phyloP scores from a whole-genome alignment of 2,888 invertebrate genomes.

The Tricholauxania praeusta region DNA sequence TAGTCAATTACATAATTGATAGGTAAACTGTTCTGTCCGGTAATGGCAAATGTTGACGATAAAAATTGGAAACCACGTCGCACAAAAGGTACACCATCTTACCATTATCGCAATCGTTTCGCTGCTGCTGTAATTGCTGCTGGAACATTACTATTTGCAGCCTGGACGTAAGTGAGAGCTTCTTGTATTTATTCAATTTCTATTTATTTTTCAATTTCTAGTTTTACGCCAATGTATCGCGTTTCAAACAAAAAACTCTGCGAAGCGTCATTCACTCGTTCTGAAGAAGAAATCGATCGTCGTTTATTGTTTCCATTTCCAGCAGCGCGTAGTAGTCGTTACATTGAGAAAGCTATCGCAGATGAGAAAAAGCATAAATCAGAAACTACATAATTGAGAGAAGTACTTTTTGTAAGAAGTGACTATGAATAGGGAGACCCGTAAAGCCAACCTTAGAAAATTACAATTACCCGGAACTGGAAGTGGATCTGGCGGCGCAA shows the following conservation, averaged over 20 bases:
- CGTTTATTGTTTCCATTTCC: conserved; percentile 54
- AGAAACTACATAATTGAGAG: conserved; percentile 41
- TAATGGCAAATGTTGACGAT: conserved; percentile 67
- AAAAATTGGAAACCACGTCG: conserved; percentile 76
- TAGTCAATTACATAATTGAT: no score
- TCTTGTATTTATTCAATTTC: conserved; percentile 7
- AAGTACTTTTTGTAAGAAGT: background rate
- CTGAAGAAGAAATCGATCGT: conserved; percentile 58
- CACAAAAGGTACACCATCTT: conserved; percentile 76
- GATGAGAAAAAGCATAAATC: conserved; percentile 50
- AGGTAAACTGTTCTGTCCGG: conserved; percentile 37
- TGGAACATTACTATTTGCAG: conserved; percentile 57
- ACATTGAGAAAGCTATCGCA: conserved; percentile 56
- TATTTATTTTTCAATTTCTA: conserved; percentile 38
- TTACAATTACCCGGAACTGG: conserved; percentile 53
- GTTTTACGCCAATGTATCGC: conserved; percentile 57
- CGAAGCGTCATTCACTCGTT: conserved; percentile 39
- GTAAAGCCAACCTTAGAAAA: conserved; percentile 60
- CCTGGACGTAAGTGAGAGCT: conserved; percentile 54
- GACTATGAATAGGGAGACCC: conserved; percentile 58
- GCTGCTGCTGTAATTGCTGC: conserved; percentile 69
- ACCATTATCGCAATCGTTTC: conserved; percentile 71
- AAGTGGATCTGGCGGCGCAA: no score
- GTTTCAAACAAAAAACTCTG: conserved; percentile 52
- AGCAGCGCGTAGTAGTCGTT: conserved; percentile 51